Evolutionary conservation across 2,113 vertebrate genomes (phyloP), one percentile per base, ranked within the genome.

Genomic region (Bujurquina vittata): DNA sequence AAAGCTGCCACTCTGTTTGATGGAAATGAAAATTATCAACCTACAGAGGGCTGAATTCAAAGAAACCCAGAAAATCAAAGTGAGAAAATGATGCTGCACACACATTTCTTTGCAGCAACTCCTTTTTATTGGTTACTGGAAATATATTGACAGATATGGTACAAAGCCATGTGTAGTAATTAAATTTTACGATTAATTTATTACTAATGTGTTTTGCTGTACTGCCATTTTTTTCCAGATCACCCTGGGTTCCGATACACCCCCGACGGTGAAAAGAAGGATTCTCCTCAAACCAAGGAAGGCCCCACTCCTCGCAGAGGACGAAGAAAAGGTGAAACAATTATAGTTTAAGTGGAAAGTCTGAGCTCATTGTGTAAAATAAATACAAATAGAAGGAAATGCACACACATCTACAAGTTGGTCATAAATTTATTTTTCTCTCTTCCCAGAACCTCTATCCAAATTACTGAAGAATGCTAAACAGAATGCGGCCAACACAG

Each of bases 161-260:
- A 26, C 26, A 26, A 26, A 26, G 26, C 26, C 26, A 26, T 26
- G 26, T 26, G 26, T 26, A 26, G 26, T 26, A 26, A 26, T 26
- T 3, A 26, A 26, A 26, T 26, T 26, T 26, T 26, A 26, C 26
- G 3, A 26, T 63, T 58, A 10, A 23, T 26, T 67, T 52, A 10
- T 58, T 3, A 63, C 59, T 1, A 69, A 33, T 14, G 22, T 35
- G 10, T 61, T 62, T 3, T 72, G 17, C 58, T 43, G 63, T 23
- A n/a, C 22, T 77, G 23, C n/a, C 2, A 20, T 26, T 67, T 49
- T 23, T 84, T 63, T 29, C 5, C 91, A 99, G 98, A 99, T 92
- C 96, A 98, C 75, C 97, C 98, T 9, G 97, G 98, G 61, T 98
- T 99, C 93, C 96, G 97, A 56, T 98, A 97, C 52, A 97, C 92